These are phyloP conservation scores for Cryptotis parvus DNA, from an alignment of 2,113 vertebrate species.

Conservation along the genomic window DNA sequence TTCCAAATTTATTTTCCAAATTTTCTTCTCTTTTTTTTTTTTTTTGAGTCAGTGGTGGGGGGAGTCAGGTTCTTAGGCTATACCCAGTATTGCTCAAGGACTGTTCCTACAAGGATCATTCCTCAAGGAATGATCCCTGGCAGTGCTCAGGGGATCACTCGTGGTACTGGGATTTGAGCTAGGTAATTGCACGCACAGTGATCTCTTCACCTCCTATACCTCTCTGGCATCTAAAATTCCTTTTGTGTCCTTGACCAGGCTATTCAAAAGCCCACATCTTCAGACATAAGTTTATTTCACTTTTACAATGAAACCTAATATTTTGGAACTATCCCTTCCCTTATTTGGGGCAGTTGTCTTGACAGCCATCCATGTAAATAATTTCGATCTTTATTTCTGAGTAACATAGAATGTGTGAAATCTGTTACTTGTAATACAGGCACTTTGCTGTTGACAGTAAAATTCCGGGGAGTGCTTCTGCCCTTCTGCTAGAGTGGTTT, in stretches of 20 bases:
- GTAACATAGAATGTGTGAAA: background rate
- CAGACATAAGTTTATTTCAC: background rate
- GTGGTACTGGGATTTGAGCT: too few species aligned
- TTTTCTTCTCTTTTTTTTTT: too few species aligned
- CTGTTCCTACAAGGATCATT: too few species aligned
- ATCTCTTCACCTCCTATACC: too few species aligned
- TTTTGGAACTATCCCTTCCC: background rate
- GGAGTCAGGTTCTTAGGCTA: too few species aligned
- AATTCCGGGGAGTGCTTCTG: too few species aligned
- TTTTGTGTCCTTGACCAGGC: background rate
- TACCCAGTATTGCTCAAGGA: too few species aligned
- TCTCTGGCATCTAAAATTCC: background rate
- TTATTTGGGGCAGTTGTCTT: background rate
- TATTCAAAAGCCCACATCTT: background rate
- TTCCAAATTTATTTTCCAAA: background rate
- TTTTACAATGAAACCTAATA: slow-evolving; percentile 7
- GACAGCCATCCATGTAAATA: background rate
- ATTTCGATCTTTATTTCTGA: background rate
- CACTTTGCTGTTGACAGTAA: background rate
- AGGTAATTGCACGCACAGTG: too few species aligned
- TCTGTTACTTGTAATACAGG: background rate
- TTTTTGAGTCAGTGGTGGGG: too few species aligned
- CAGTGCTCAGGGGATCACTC: too few species aligned
- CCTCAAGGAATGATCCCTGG: too few species aligned
- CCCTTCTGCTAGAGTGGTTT: background rate